Base-by-base conservation (phyloP, 23 tunicate genomes). In the Oikopleura albicans region DNA sequence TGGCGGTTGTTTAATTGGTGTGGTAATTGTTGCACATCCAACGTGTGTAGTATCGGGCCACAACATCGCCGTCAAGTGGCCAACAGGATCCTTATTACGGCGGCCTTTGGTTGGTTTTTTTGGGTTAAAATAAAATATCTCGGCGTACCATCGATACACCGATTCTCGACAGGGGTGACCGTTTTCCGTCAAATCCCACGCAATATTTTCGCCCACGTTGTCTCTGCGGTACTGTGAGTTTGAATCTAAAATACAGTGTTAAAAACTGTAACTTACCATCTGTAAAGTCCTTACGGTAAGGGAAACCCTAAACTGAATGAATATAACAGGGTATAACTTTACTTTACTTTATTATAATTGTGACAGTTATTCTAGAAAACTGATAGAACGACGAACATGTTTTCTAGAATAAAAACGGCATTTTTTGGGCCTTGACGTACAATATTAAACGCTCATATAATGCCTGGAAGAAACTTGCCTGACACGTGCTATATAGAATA, bases 171-270 rank as follows among this genome's bases (percentile, higher is more conserved):
- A 71, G 28, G 79, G 79, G 31, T 29, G 27, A 22, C 79, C 79
- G 79, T 71, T 71, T 71, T 71, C 79, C 31, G 79, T 71, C 79
- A 71, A 71, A 29, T 71, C 79, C 79, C 79, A 71, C 4, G 79
- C 79, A 29, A 71, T 71, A 37, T 71, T 71, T 71, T 71, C 79
- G 2, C 79, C 79, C 4, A 71, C 35, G 37, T 71, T 71, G 28
- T 12, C 79, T 22, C 36, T 4, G 37, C 79, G 79, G 4, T 29
- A 71, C 4, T 16, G 33, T 29, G 79, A 71, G 79, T 27, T 31
- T 16, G 27, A 29, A 16, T 71, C 79, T 49, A 49, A 49, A 49
- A 49, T 49, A 49, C n/a, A n/a, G n/a, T n/a, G n/a, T n/a, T n/a
- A n/a, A n/a, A n/a, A n/a, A n/a, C n/a, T n/a, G n/a, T n/a, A n/a